These are phyloP conservation scores for Noturus placidus DNA, from an alignment of 2,113 vertebrate genomes.

Conservation along the genomic window DNA sequence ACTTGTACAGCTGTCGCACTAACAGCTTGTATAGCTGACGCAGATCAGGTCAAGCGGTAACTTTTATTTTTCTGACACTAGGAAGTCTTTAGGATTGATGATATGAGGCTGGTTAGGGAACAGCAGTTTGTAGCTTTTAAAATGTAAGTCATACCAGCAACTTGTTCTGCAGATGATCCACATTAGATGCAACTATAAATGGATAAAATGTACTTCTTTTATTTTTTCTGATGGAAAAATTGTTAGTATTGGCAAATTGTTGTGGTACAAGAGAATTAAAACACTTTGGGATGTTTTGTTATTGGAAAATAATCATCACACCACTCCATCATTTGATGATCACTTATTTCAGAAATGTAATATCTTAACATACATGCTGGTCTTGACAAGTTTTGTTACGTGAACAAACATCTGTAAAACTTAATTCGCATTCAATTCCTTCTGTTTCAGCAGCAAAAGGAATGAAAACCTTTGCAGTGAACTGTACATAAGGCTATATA, in stretches of 20 bases:
- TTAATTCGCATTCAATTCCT: not conserved
- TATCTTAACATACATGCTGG: not conserved
- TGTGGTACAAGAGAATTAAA: not conserved
- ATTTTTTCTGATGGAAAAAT: not conserved
- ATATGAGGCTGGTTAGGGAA: not conserved
- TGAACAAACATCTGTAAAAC: not conserved
- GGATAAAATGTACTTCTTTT: not conserved
- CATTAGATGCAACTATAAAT: not conserved
- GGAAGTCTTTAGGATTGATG: not conserved
- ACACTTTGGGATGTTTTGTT: not conserved
- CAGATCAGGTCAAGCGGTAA: not conserved
- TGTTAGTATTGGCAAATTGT: not conserved
- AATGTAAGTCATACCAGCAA: not conserved
- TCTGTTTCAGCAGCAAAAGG: not conserved
- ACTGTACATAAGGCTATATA: not conserved
- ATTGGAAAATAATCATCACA: not conserved
- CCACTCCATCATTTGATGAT: not conserved
- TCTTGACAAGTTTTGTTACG: not conserved
- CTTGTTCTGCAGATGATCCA: not conserved
- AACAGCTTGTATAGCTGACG: not conserved
- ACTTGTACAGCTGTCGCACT: not conserved
- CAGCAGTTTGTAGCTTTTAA: not conserved
- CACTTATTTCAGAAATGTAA: not conserved
- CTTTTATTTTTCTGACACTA: not conserved
- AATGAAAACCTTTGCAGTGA: not conserved